Conservation (phyloP, 64 coral and sea anemone genomes). For the Cladopsammia gracilis region DNA sequence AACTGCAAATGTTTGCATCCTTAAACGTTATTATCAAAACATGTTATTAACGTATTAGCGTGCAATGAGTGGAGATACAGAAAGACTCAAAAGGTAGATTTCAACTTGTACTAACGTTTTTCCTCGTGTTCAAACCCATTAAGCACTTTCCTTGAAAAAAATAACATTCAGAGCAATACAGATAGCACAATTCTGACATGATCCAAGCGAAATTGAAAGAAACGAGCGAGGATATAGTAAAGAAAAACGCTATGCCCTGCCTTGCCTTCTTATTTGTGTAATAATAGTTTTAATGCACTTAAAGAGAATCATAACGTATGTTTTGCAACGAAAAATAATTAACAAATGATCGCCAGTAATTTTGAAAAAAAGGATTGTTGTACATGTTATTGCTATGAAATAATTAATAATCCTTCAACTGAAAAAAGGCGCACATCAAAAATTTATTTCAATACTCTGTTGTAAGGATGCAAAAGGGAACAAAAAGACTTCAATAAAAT, state of each 20-base stretch:
- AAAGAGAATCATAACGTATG: neutral
- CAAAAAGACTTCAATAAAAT: neutral
- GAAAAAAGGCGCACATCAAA: neutral
- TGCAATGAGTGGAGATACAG: too few relatives aligned
- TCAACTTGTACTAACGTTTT: too few relatives aligned
- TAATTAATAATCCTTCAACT: too few relatives aligned
- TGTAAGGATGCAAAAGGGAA: neutral
- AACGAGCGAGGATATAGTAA: too few relatives aligned
- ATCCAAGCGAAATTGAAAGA: too few relatives aligned
- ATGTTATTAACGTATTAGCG: neutral
- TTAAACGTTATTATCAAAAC: neutral
- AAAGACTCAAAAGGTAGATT: too few relatives aligned
- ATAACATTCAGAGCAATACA: too few relatives aligned
- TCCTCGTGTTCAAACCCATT: too few relatives aligned
- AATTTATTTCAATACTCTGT: neutral
- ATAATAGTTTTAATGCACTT: neutral
- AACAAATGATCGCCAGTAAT: neutral
- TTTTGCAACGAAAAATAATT: neutral
- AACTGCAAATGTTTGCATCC: neutral
- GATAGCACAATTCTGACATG: too few relatives aligned
- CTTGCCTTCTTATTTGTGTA: neutral
- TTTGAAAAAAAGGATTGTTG: too few relatives aligned
- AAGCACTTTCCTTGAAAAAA: too few relatives aligned
- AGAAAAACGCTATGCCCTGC: neutral
- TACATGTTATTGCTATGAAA: too few relatives aligned